Evolutionary conservation across 2,113 vertebrate genomes (phyloP), one percentile per base, ranked within the genome.

Genomic region (Typhlomys cinereus): DNA sequence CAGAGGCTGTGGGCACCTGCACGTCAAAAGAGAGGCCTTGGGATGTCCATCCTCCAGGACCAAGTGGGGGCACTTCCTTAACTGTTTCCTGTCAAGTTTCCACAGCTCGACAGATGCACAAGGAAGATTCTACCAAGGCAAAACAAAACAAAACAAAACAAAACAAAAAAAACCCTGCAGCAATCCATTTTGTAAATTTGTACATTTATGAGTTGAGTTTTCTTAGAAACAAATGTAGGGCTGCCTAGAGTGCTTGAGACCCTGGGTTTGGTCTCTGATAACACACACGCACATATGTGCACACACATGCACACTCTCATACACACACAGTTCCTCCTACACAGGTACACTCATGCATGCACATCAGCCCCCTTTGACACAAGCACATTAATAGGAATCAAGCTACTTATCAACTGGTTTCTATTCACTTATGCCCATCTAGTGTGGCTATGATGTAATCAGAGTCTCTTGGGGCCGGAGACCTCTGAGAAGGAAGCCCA

Each of bases 311-410:
- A 36, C 2, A 23, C 73, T 50, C 31, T 21, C 36, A 75, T 2
- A 2, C 20, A 18, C 20, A 1, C 11, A n/a, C 44, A 27, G 5
- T 4, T 15, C 31, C 15, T 11, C 7, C 11, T 11, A 5, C 14
- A 15, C 75, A 59, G 14, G 61, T 41, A 46, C 27, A 23, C 57
- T 23, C 17, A 25, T 8, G 25, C 57, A 59, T 25, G 25, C 39
- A 8, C 54, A 4, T 48, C 18, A n/a, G n/a, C n/a, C n/a, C n/a
- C n/a, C n/a, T n/a, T n/a, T n/a, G n/a, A n/a, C n/a, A n/a, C n/a
- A n/a, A n/a, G n/a, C n/a, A n/a, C n/a, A n/a, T n/a, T n/a, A n/a
- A n/a, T n/a, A n/a, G 46, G 44, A n/a, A 48, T 34, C 46, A 81
- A 36, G 20, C 39, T 9, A 1, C 54, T 80, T 61, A 18, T 12